Evolutionary conservation across 2,113 vertebrate genomes (phyloP), one percentile per base, ranked within the genome.

Genomic region (Oncorhynchus tshawytscha): DNA sequence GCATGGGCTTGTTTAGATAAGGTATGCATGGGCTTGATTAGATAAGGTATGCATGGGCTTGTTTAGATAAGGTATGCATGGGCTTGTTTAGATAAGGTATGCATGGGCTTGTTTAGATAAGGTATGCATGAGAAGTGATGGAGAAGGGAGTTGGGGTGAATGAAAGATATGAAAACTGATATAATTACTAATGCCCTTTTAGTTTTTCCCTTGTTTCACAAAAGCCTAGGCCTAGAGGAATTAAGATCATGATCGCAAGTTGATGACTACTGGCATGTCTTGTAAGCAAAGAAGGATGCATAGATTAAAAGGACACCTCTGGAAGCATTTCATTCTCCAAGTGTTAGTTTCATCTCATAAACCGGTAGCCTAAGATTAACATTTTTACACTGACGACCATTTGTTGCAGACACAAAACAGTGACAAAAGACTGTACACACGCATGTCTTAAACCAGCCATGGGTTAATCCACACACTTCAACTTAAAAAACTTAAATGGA

Each of bases 401-500:
- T 54, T 54, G 5, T 18, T 16, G 15, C 4, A 5, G 51, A 11
- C 59, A 22, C 15, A 13, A 24, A 22, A 16, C 59, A 62, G 7
- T 62, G 9, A 54, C 51, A 62, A 57, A 16, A 57, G 5, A 16
- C 54, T 77, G 87, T 85, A 83, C 84, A 86, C 85, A 85, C 13
- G 48, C 75, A 16, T 67, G 69, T 82, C 78, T 82, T 85, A 45
- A 45, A 45, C 39, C 77, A 84, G 85, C 77, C 88, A 84, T 45
- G 79, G 67, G 84, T 90, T 85, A 80, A 88, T 85, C 69, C 45
- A 24, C 69, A 45, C 68, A 22, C 20, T 15, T 67, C 25, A 67
- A 13, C 25, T 67, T 67, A 29, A 67, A 31, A 27, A 31, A 29
- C 22, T 16, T 4, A 12, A 67, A 67, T 16, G 13, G 25, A 67